A percentile compares a stretch with the other conserved stretches of the same genome.
Evolutionary conservation across 2,113 vertebrate species (phyloP).

Genomic region (Myiagra hebetior): DNA sequence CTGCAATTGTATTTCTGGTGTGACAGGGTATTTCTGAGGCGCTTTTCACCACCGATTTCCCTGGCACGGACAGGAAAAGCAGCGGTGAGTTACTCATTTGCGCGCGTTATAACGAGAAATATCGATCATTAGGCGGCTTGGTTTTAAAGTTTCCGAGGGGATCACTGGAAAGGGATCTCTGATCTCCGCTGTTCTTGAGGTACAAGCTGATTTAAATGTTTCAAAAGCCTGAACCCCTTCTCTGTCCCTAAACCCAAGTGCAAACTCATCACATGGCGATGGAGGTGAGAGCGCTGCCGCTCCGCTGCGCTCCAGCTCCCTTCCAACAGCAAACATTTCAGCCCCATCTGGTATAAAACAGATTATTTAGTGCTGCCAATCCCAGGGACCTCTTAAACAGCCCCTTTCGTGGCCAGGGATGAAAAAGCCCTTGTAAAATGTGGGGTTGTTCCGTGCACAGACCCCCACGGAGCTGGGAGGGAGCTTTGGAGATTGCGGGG

Average conservation of each 20-base stretch:
- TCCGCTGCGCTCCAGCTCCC: rapidly evolving
- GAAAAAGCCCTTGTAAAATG: neutral
- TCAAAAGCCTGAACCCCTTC: neutral
- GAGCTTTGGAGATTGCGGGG: neutral
- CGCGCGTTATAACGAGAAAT: rapidly evolving
- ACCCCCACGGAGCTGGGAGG: neutral
- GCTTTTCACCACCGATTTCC: neutral
- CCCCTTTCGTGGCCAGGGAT: neutral
- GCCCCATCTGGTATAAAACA: rapidly evolving
- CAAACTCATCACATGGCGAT: rapidly evolving
- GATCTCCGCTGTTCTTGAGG: neutral
- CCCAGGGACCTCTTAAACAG: neutral
- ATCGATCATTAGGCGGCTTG: rapidly evolving
- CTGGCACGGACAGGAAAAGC: rapidly evolving
- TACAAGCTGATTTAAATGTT: neutral
- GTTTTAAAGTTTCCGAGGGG: neutral
- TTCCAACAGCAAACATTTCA: neutral
- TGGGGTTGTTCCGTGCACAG: neutral
- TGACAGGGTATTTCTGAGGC: neutral
- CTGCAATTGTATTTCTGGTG: neutral
- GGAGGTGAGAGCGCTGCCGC: rapidly evolving
- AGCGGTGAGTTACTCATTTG: rapidly evolving
- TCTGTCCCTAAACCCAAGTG: neutral
- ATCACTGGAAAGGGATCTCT: neutral
- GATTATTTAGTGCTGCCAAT: neutral